Evolutionary conservation across 2,797 vertebrate species (phyloP).

Genomic region (Enteromius paludinosus): DNA sequence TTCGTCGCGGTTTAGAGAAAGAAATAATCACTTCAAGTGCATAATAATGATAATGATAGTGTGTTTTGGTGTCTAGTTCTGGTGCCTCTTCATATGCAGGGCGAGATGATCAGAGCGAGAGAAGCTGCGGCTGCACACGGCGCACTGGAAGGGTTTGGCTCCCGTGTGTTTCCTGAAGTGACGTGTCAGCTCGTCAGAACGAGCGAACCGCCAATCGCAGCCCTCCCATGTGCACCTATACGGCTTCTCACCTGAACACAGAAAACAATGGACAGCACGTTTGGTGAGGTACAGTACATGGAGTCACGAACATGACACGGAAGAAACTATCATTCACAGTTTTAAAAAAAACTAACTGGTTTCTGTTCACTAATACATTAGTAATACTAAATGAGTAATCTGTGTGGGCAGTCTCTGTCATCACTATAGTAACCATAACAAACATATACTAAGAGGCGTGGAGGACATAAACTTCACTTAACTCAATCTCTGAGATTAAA

Average conservation of each 20-base stretch:
- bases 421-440: conserved; percentile 43
- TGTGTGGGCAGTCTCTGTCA: conserved; percentile 12
- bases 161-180: conserved; percentile 98
- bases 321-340: conserved; percentile 18
- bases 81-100: conserved; percentile 66
- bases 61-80: conserved; percentile 50
- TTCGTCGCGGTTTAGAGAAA: conserved; percentile 54
- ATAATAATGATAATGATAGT: conserved; percentile 73
- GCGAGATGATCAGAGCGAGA: conserved; percentile 96
- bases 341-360: neutral
- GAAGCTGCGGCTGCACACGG: conserved; percentile 96
- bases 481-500: conserved; percentile 37
- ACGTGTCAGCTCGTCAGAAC: conserved; percentile 95
- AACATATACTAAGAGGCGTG: conserved; percentile 35
- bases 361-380: conserved; percentile 22
- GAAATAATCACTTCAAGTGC: conserved; percentile 91
- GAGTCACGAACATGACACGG: neutral
- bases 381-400: conserved; percentile 35
- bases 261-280: conserved; percentile 8
- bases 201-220: conserved; percentile 98
- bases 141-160: conserved; percentile 97
- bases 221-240: conserved; percentile 98
- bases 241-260: conserved; percentile 91
- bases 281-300: neutral
- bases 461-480: conserved; percentile 36